A percentile compares a stretch with the other conserved stretches of the same genome.
These are phyloP conservation scores for Taxidea taxus DNA, from an alignment of 2,113 vertebrate species.

Conservation along the genomic window DNA sequence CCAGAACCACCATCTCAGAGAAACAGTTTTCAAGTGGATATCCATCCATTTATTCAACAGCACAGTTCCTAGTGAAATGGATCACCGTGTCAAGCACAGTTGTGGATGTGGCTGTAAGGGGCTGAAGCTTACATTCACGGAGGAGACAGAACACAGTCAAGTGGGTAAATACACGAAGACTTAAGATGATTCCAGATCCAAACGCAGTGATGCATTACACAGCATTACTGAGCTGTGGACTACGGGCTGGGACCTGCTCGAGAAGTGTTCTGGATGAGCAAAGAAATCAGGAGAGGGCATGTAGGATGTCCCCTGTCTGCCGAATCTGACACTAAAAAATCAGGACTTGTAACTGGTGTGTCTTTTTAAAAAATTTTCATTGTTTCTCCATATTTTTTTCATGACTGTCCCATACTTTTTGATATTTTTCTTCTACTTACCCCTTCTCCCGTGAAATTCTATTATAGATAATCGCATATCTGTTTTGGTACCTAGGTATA, in stretches of 20 bases:
- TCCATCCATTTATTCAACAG: background rate
- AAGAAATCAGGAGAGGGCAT: background rate
- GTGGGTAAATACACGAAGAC: background rate
- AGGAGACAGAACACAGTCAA: background rate
- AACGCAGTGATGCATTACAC: fast-evolving
- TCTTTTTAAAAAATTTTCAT: background rate
- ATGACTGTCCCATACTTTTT: background rate
- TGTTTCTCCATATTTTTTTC: background rate
- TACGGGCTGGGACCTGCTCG: fast-evolving
- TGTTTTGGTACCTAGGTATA: background rate
- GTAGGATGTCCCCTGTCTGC: background rate
- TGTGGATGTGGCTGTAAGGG: background rate
- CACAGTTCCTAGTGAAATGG: background rate
- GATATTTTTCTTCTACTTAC: too few relatives aligned
- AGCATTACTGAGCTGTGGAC: background rate
- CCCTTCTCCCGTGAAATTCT: background rate
- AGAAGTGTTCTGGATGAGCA: background rate
- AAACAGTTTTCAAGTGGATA: background rate
- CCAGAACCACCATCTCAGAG: background rate
- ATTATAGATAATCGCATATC: background rate
- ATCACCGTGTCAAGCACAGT: background rate
- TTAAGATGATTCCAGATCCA: background rate
- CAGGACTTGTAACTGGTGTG: background rate
- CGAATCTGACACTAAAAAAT: background rate
- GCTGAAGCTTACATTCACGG: background rate